Evolutionary conservation across 2,797 vertebrate genomes (phyloP), one percentile per base, ranked within the genome.

Genomic region (Siniperca obscura): DNA sequence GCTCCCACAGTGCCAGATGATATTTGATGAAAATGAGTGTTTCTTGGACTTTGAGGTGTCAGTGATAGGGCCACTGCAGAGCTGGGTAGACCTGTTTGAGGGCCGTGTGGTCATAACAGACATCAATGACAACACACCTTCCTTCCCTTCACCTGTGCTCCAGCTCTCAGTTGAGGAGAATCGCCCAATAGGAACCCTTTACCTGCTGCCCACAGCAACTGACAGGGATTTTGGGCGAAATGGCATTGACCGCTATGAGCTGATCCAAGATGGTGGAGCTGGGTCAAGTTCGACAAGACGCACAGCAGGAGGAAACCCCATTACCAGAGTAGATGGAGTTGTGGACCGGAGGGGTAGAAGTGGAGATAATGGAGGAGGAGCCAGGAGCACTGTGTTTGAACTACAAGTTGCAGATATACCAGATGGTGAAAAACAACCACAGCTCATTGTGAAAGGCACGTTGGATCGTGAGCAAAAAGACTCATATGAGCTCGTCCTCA

Each of bases 161-260:
- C 98, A 97, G 7, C 96, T 99, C n/a, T 98, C 98, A 0, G 98
- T 99, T 34, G 98, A 99, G 93, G 98, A 99, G 92, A 99, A 99
- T 89, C 95, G 98, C 12, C 97, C 98, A 0, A 98, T 99, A 61
- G 98, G 98, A 36, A 99, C 98, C 0, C 96, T 99, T 0, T 99
- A 99, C 91, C 94, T 98, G 72, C 97, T 99, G n/a, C 98, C 98
- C 83, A 98, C 98, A 0, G 98, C 98, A 16, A 99, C 98, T 0
- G 98, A 99, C 89, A 94, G 97, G 0, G 98, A 99, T 90, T 99
- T 98, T 60, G 98, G 98, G n/a, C 95, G 96, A 67, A 99, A 99
- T 76, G 98, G 97, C 77, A 99, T 99, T 64, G 97, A 99, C 91
- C 95, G 97, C 40, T 99, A 99, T 56, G 98, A 98, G 91, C 94